Evolutionary conservation across 2,113 vertebrate species (phyloP).

Genomic region (Phasianus colchicus): DNA sequence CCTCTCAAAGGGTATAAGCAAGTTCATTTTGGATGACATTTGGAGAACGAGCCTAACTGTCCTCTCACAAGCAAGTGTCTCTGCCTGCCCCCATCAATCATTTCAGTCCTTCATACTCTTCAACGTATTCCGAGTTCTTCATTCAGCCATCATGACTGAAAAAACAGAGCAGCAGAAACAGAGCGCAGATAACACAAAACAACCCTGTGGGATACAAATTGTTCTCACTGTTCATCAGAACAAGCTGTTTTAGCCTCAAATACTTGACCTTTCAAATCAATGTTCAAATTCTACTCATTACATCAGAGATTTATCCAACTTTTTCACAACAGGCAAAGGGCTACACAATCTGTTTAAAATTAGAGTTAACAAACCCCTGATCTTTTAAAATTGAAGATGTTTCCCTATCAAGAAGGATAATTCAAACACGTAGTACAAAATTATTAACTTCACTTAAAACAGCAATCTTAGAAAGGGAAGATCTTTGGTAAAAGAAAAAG

Average conservation of each 20-base stretch:
- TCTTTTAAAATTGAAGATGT: not conserved
- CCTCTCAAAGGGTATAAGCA: not conserved
- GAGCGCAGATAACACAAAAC: not conserved
- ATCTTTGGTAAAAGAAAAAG: not conserved
- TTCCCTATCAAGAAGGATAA: not conserved
- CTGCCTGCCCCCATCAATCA: rapidly evolving
- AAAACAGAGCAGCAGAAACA: rapidly evolving
- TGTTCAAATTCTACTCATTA: not conserved
- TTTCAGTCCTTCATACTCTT: not conserved
- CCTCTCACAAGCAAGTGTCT: not conserved
- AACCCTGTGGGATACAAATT: not conserved
- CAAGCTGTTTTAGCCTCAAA: not conserved
- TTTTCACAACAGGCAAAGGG: not conserved
- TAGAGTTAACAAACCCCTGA: not conserved
- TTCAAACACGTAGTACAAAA: too few species aligned
- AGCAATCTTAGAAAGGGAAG: rapidly evolving
- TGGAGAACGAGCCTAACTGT: not conserved
- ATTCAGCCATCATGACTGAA: not conserved
- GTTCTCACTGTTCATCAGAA: not conserved
- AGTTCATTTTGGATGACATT: not conserved
- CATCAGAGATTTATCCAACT: not conserved
- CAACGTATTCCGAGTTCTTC: not conserved
- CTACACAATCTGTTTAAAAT: not conserved
- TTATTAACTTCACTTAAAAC: not conserved
- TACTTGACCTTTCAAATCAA: not conserved